Evolutionary conservation across 2,797 vertebrate genomes (phyloP), one percentile per base, ranked within the genome.

Genomic region (Sibirionetta formosa): DNA sequence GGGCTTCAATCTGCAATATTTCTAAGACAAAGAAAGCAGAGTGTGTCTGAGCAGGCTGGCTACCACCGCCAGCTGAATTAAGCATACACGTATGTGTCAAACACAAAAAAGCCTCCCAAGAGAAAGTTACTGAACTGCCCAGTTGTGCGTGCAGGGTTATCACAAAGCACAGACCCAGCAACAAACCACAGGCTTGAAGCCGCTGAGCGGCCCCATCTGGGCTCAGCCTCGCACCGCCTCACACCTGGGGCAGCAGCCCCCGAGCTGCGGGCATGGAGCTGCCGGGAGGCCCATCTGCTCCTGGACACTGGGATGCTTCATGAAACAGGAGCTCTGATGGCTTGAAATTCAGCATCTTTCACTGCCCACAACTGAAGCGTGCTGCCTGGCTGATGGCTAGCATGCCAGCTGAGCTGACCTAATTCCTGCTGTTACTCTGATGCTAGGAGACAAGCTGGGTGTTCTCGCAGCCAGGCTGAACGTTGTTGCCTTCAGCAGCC

Each of bases 321-420:
- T 94, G 97, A 94, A 97, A 97, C 90, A 95, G 93, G 94, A 96
- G 96, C 87, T 82, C 91, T 50, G 56, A 60, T 8, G 42, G 86
- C 93, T 88, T 56, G 11, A 78, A 87, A 82, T 90, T 44, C 92
- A 56, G 54, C 82, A 63, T 93, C 81, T 73, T 76, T 78, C 85
- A 29, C 64, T 46, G 19, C 20, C 73, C 38, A 14, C 51, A 56
- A n/a, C 1, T 1, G 75, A 96, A 85, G 12, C 40, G 77, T 27
- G 17, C 44, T 56, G 95, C 89, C 97, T 96, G 92, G 82, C 31
- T 79, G 94, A 94, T 86, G 83, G 60, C 42, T 29, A 71, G 50
- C 58, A 60, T 46, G 58, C 92, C 93, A 68, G 54, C 91, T 92
- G 95, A 61, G 33, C 83, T 97, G 97, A 97, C 97, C 97, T 96